Percentiles rank a stretch among this genome's conserved stretches.
Evolutionary conservation across 1,140 invertebrate species (phyloP).

Genomic region (Plodia interpunctella): DNA sequence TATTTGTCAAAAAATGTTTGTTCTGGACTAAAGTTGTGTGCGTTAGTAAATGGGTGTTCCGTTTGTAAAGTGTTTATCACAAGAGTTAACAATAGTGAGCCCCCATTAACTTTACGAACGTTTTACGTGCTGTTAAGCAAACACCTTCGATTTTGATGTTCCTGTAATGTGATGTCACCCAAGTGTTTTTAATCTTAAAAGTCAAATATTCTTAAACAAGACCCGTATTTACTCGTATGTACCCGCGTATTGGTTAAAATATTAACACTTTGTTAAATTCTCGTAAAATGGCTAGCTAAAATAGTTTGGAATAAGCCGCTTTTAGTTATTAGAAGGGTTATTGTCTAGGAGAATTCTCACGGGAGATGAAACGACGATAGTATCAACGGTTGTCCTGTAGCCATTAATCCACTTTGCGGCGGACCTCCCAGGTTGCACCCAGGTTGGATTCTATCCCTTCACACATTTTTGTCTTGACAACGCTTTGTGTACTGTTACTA

Average conservation of each 20-base stretch:
- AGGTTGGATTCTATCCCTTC: slow-evolving; percentile 26
- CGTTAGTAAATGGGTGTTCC: slow-evolving; percentile 10
- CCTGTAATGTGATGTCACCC: background rate
- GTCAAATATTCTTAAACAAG: too few relatives aligned
- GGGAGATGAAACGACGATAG: slow-evolving; percentile 22
- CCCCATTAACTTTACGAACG: background rate
- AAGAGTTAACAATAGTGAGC: background rate
- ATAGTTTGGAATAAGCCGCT: too few relatives aligned
- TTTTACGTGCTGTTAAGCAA: background rate
- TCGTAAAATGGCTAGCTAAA: too few relatives aligned
- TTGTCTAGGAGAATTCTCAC: slow-evolving; percentile 11
- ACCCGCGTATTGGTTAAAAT: too few relatives aligned
- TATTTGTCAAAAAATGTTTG: slow-evolving; percentile 12
- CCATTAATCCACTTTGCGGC: slow-evolving; percentile 38
- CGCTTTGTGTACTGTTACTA: background rate
- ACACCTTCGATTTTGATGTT: background rate
- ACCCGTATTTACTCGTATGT: too few relatives aligned
- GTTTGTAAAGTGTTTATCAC: slow-evolving; percentile 8
- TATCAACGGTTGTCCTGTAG: slow-evolving; percentile 31
- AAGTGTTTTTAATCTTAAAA: too few relatives aligned
- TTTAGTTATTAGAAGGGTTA: too few relatives aligned
- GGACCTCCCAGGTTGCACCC: slow-evolving; percentile 45
- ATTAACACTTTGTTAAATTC: too few relatives aligned
- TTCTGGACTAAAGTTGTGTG: slow-evolving; percentile 11
- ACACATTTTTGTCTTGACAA: slow-evolving; percentile 30